These are phyloP conservation scores for Chymomyza fuscimana DNA, from an alignment of 2,888 invertebrate genomes.

Conservation along the genomic window DNA sequence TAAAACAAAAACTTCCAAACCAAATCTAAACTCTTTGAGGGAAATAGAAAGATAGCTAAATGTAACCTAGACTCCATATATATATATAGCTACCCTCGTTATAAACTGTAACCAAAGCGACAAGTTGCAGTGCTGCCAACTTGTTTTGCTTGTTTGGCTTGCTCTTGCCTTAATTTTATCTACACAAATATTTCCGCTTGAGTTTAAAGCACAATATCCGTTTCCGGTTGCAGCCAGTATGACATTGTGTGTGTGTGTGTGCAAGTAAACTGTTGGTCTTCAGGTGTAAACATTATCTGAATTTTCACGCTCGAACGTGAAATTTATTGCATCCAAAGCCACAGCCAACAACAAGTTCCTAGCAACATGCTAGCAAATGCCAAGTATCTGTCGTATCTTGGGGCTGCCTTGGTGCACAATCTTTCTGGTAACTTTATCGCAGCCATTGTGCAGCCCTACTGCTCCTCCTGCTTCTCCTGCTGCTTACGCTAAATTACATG, in stretches of 20 bases:
- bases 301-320: slow-evolving; percentile 47
- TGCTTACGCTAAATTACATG: slow-evolving; percentile 64
- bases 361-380: slow-evolving; percentile 11
- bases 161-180: slow-evolving; percentile 30
- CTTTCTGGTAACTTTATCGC: slow-evolving; percentile 51
- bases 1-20: no score
- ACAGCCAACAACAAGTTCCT: slow-evolving; percentile 9
- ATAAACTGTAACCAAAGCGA: background rate
- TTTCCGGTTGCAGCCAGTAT: slow-evolving; percentile 15
- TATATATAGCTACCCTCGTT: no score
- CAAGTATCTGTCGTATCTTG: slow-evolving; percentile 14
- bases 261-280: slow-evolving; percentile 22
- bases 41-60: no score
- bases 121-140: background rate
- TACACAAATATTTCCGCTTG: slow-evolving; percentile 46
- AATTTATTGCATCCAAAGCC: slow-evolving; percentile 47
- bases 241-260: background rate
- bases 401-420: slow-evolving; percentile 24
- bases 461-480: background rate
- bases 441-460: slow-evolving; percentile 44
- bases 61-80: no score
- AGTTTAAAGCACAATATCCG: slow-evolving; percentile 54
- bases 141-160: background rate
- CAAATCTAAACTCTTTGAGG: no score
- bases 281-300: slow-evolving; percentile 63